These are phyloP conservation scores for Phataginus tetradactyla DNA, from an alignment of 2,797 vertebrate genomes.

Conservation along the genomic window DNA sequence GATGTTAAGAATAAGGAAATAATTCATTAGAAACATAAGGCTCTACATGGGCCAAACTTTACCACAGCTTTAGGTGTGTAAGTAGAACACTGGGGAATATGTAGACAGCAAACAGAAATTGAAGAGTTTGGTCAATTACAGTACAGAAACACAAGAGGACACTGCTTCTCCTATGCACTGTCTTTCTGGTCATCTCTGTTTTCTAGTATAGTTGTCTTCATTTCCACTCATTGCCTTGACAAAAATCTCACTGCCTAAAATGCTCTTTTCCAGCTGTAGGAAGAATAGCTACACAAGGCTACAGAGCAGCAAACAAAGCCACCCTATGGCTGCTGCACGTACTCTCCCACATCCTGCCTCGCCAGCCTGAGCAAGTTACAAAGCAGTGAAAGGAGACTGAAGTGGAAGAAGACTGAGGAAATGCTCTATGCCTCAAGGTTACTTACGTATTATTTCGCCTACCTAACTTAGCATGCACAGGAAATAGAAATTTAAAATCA, in stretches of 20 bases:
- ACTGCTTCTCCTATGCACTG: not conserved
- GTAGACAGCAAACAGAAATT: not conserved
- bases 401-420: not conserved
- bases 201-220: not conserved
- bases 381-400: not conserved
- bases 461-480: not conserved
- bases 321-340: too few species aligned
- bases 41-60: not conserved
- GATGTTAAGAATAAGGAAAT: not conserved
- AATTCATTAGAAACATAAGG: not conserved
- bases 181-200: not conserved
- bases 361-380: not conserved
- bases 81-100: not conserved
- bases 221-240: not conserved
- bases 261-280: not conserved
- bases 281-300: not conserved
- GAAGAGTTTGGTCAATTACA: not conserved
- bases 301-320: not conserved
- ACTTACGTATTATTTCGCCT: not conserved
- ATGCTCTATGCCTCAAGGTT: not conserved
- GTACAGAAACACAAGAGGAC: not conserved
- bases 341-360: not conserved
- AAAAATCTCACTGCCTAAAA: constrained; percentile 11
- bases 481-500: not conserved
- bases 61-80: not conserved